phyloP scores from a whole-genome alignment of 2,797 vertebrate species.

The Acanthornis magna region DNA sequence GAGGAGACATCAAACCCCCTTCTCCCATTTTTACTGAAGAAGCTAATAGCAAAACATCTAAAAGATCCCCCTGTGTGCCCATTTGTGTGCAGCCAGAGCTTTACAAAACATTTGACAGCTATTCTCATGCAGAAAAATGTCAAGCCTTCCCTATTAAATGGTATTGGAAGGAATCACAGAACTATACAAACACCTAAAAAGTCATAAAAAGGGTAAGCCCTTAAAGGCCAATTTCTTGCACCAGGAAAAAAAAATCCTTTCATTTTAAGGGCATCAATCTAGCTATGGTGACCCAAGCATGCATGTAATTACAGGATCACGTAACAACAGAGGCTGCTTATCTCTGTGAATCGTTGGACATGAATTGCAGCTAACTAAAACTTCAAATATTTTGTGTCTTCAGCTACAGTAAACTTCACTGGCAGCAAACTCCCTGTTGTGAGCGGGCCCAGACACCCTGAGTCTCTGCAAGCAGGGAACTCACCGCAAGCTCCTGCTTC shows the following conservation, averaged over 20 bases:
- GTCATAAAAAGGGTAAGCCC: neutral
- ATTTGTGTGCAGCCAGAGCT: neutral
- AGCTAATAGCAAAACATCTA: neutral
- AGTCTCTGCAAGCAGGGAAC: neutral
- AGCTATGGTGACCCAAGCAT: neutral
- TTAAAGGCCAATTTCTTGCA: neutral
- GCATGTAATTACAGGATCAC: neutral
- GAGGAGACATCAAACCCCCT: neutral
- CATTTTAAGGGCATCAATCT: neutral
- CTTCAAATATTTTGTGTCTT: neutral
- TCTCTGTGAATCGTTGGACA: accelerated
- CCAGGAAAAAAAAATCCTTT: neutral
- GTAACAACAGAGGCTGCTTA: neutral
- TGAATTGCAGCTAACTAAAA: neutral
- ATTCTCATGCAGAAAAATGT: neutral
- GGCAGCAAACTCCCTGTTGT: neutral
- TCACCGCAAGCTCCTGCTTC: accelerated
- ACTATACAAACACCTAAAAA: neutral
- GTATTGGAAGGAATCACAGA: neutral
- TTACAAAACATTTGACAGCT: neutral
- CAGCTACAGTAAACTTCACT: neutral
- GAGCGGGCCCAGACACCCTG: neutral
- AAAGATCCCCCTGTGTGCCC: neutral
- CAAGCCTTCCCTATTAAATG: neutral
- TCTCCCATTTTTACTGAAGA: neutral